Evolutionary conservation across 2,797 vertebrate genomes (phyloP).

Genomic region (Coregonus sp.): DNA sequence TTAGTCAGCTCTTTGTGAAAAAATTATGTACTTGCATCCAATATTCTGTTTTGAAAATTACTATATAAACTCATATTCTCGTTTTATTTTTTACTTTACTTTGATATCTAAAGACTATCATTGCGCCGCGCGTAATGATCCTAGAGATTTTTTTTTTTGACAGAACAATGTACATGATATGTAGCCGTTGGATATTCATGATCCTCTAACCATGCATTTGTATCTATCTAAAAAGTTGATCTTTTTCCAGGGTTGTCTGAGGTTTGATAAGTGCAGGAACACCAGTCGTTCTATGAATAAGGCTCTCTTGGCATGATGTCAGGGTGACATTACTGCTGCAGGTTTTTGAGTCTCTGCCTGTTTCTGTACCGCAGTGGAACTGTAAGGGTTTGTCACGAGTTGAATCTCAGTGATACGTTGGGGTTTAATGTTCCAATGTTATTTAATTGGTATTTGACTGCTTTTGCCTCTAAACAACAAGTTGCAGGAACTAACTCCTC

Average conservation of each 20-base stretch:
- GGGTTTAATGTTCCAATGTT: constrained; percentile 60
- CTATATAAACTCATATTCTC: constrained; percentile 71
- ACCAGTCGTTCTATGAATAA: constrained; percentile 82
- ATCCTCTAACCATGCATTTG: constrained; percentile 83
- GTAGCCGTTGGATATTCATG: constrained; percentile 87
- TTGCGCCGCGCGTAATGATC: constrained; percentile 99
- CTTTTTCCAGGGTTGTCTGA: constrained; percentile 80
- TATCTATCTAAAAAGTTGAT: constrained; percentile 82
- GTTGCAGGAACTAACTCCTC: constrained; percentile 53
- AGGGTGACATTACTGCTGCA: constrained; percentile 80
- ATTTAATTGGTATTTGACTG: constrained; percentile 71
- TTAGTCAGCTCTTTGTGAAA: constrained; percentile 41
- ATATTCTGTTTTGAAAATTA: constrained; percentile 80
- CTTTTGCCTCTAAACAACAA: constrained; percentile 58
- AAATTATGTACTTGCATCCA: constrained; percentile 69
- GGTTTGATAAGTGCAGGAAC: constrained; percentile 88
- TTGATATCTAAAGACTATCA: constrained; percentile 91
- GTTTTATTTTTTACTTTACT: constrained; percentile 73
- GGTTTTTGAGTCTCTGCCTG: constrained; percentile 74
- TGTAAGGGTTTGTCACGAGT: constrained; percentile 82
- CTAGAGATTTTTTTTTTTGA: constrained; percentile 82
- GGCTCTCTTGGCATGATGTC: constrained; percentile 82
- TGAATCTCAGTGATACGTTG: constrained; percentile 58
- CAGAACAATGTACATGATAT: constrained; percentile 88
- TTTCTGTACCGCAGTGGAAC: constrained; percentile 71